phyloP scores from a whole-genome alignment of 2,113 vertebrate species.

The Cyprinodon brontotheroides region DNA sequence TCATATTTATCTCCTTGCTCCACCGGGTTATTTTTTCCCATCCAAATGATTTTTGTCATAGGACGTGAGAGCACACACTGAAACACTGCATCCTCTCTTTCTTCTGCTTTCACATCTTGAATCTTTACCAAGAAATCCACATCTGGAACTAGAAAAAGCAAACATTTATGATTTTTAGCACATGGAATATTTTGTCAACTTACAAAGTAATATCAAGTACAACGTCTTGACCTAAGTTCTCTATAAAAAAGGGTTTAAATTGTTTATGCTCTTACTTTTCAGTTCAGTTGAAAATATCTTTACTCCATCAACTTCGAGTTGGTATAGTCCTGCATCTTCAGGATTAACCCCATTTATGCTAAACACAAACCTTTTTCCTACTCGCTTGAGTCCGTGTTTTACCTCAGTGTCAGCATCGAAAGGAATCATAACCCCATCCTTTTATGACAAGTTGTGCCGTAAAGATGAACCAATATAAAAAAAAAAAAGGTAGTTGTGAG shows the following conservation, averaged over 20 bases:
- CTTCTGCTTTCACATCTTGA: conserved; percentile 75
- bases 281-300: conserved; percentile 88
- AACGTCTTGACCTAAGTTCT: not conserved
- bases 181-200: not conserved
- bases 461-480: not conserved
- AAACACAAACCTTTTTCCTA: conserved; percentile 86
- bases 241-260: not conserved
- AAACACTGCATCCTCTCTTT: conserved; percentile 81
- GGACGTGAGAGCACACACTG: conserved; percentile 80
- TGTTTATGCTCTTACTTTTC: conserved; percentile 70
- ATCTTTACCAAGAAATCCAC: conserved; percentile 80
- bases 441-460: conserved; percentile 5
- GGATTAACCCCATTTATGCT: conserved; percentile 80
- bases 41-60: conserved; percentile 79
- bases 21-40: conserved; percentile 76
- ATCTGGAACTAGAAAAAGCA: conserved; percentile 76
- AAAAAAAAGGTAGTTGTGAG: not conserved
- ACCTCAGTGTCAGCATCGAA: conserved; percentile 67
- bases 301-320: conserved; percentile 84
- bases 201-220: not conserved
- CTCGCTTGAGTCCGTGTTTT: conserved; percentile 80
- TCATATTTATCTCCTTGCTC: conserved; percentile 79
- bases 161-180: not conserved
- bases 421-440: conserved; percentile 86
- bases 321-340: conserved; percentile 88